These are phyloP conservation scores for Chiloscyllium punctatum DNA, from an alignment of 2,797 vertebrate species.

Conservation along the genomic window DNA sequence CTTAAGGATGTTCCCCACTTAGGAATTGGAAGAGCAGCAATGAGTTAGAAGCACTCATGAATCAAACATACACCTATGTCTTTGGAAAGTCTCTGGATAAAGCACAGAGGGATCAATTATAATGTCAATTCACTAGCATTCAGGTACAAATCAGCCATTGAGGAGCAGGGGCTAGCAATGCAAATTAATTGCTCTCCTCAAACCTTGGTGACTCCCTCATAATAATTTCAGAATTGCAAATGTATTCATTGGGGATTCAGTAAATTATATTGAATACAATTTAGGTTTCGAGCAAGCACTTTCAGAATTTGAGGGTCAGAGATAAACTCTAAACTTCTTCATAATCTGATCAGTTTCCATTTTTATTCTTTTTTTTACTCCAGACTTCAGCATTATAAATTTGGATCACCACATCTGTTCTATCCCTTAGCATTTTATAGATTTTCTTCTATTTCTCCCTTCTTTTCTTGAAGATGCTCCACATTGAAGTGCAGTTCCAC, in stretches of 20 bases:
- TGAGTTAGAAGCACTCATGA: conserved; percentile 26
- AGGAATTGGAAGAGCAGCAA: neutral
- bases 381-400: neutral
- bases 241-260: neutral
- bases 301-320: neutral
- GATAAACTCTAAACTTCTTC: neutral
- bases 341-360: neutral
- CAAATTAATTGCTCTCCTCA: conserved; percentile 2
- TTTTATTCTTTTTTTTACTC: neutral
- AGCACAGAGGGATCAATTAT: conserved; percentile 35
- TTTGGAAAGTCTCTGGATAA: neutral
- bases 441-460: neutral
- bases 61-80: neutral
- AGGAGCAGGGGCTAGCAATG: neutral
- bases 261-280: neutral
- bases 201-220: neutral
- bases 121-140: neutral
- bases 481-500: neutral
- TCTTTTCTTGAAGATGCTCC: neutral
- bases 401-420: neutral
- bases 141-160: neutral
- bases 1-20: neutral
- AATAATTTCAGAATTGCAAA: neutral
- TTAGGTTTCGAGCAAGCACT: no score
- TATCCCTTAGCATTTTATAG: neutral